Evolutionary conservation across 1,140 invertebrate species (phyloP), one percentile per base, ranked within the genome.

Genomic region (Bombus waltoni): DNA sequence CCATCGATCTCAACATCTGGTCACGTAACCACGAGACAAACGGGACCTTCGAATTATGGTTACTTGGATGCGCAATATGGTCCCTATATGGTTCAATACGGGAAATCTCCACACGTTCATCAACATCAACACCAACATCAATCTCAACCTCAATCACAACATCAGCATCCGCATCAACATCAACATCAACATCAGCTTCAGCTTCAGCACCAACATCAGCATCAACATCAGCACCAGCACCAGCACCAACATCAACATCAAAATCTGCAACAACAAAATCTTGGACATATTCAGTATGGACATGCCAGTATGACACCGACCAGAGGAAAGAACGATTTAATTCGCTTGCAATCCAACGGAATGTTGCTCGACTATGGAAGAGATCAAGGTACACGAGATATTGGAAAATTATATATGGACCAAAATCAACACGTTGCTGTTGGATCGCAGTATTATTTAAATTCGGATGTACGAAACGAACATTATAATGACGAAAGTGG

Each of bases 1-100:
- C 32, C 66, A 15, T 25, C 53, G 0, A 59, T 78, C 32, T 81
- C 88, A 40, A 57, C 72, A 13, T 72, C 88, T 28, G 73, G 59
- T 10, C 59, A 88, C 40, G 68, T 62, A 1, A 9, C 85, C 28
- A 87, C 91, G 5, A 89, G 91, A 84, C 91, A 91, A 76, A 85
- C 87, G 6, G 59, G 62, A 25, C 40, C 74, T 18, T 89, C 92
- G 15, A 91, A 91, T 75, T 94, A 94, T 70, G 88, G 84, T 57
- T 94, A 95, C 38, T 78, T 93, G 0, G 94, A 95, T 6, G 57
- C 89, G 4, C 94, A 94, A 65, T 92, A 93, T 32, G 86, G 91
- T 66, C 88, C 90, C 13, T 93, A 93, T 71, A 88, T 44, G 44
- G 81, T 90, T 5, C 93, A 94, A 59, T 88, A 95, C 80, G 91